phyloP scores from a whole-genome alignment of 2,797 vertebrate genomes.

The Coregonus suidteri region DNA sequence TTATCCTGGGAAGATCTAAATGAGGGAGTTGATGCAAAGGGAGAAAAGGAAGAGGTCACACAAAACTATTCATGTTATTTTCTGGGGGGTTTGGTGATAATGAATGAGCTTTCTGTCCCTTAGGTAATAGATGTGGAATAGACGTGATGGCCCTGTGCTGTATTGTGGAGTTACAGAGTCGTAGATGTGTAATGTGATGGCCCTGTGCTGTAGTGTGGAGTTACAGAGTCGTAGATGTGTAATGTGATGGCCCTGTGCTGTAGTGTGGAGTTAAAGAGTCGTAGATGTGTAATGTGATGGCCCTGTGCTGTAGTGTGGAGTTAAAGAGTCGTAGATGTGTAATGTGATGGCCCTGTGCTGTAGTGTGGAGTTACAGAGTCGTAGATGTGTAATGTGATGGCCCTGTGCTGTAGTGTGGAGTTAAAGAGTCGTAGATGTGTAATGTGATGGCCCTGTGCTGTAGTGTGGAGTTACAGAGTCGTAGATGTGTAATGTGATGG shows the following conservation, averaged over 20 bases:
- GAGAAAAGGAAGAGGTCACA: neutral
- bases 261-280: neutral
- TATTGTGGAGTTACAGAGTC: neutral
- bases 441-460: neutral
- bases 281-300: neutral
- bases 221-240: neutral
- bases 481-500: neutral
- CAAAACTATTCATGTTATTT: neutral
- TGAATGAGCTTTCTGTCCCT: neutral
- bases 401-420: neutral
- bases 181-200: neutral
- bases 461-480: neutral
- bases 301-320: neutral
- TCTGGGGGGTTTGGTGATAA: neutral
- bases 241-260: neutral
- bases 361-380: neutral
- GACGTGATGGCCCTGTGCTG: neutral
- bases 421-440: neutral
- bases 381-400: neutral
- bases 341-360: neutral
- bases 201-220: neutral
- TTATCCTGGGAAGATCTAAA: constrained; percentile 1
- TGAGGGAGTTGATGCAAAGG: neutral
- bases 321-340: neutral
- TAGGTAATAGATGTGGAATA: neutral